Evolutionary conservation across 2,888 invertebrate genomes (phyloP), one percentile per base, ranked within the genome.

Genomic region (Trimorus sp.): DNA sequence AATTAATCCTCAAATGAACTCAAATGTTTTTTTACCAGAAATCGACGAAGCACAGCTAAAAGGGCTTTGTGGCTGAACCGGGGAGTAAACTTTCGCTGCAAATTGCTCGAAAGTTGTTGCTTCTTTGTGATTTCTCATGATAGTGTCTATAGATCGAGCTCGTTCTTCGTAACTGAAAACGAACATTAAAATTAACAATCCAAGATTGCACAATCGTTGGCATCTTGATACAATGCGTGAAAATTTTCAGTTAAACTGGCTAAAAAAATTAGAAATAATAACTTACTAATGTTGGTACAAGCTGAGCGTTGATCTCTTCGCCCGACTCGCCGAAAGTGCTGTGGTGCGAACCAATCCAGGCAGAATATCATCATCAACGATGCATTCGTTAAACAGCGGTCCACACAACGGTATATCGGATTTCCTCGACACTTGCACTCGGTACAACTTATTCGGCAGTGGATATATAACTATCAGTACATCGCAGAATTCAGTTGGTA

Each of bases 401-500:
- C 99, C 99, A 93, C 99, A 99, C 92, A 96, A 96, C n/a, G 96
- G 96, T 85, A 97, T 96, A 48, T 91, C 91, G 0, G 89, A 80
- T 73, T 91, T 91, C 87, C 97, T 94, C 84, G 96, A 95, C 77
- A 98, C 96, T 79, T 98, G 97, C 86, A 98, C 96, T 79, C 98
- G 94, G 91, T 96, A 97, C 79, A 99, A 93, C 68, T 96, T 96
- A 89, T 96, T 96, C 66, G 95, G 94, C 87, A 99, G 93, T 2
- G 99, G 99, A 93, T 99, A 99, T 88, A 99, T 96, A 58, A 96
- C 97, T 89, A 99, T 98, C 81, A 99, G 94, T 83, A 99, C 98
- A 93, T 99, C 99, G 92, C 99, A 99, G 94, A 99, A 99, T 93
- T 99, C 99, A 11, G 99, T 99, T 70, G 99, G 98, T 90, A 99